Percentiles rank a stretch among this genome's conserved stretches.
Evolutionary conservation across 2,888 invertebrate species (phyloP).

Genomic region (Lycocerus yunnanus): DNA sequence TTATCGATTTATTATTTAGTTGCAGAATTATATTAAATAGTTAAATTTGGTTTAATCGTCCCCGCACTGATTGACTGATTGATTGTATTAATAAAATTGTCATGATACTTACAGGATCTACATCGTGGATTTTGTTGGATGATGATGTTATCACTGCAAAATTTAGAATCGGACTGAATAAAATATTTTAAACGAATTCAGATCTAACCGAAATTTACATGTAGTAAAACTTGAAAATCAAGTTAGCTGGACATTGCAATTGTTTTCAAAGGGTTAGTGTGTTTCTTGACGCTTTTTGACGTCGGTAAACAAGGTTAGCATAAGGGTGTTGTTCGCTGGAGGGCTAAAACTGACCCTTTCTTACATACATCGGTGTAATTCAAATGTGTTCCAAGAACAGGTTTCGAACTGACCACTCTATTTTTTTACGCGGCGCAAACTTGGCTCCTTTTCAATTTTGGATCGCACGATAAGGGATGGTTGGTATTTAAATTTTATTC

Average conservation of each 20-base stretch:
- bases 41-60: not conserved
- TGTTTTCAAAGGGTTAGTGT: slow-evolving; percentile 42
- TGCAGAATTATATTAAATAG: slow-evolving; percentile 20
- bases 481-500: slow-evolving; percentile 20
- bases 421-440: slow-evolving; percentile 11
- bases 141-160: slow-evolving; percentile 46
- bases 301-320: slow-evolving; percentile 13
- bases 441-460: slow-evolving; percentile 5
- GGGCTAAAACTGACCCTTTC: slow-evolving; percentile 38
- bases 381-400: slow-evolving; percentile 45
- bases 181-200: slow-evolving; percentile 39
- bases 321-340: slow-evolving; percentile 24
- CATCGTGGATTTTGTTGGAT: not conserved
- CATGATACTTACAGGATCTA: not conserved
- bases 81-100: slow-evolving; percentile 2
- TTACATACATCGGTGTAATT: slow-evolving; percentile 34
- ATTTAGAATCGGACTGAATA: slow-evolving; percentile 50
- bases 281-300: slow-evolving; percentile 34
- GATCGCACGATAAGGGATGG: slow-evolving; percentile 14
- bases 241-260: slow-evolving; percentile 51
- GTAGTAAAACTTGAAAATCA: slow-evolving; percentile 52
- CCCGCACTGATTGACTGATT: slow-evolving; percentile 7
- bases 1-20: slow-evolving; percentile 27
- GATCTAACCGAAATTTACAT: slow-evolving; percentile 38
- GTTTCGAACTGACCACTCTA: slow-evolving; percentile 39